A percentile compares a stretch with the other conserved stretches of the same genome.
Evolutionary conservation across 2,888 invertebrate genomes (phyloP).

Genomic region (Tribolium freemani): DNA sequence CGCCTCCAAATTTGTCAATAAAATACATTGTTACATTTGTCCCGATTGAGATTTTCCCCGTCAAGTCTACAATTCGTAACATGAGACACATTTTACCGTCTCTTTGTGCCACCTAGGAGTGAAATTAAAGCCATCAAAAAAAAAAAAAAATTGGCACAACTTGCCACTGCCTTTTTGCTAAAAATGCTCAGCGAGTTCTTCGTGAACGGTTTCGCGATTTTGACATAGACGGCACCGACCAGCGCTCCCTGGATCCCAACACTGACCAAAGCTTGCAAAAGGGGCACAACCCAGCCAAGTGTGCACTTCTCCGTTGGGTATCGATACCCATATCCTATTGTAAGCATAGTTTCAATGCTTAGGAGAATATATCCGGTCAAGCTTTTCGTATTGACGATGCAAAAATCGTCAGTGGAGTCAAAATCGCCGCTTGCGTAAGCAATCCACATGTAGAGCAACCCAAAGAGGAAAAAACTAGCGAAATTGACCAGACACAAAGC

Average conservation of each 20-base stretch:
- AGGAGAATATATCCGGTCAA: slow-evolving; percentile 61
- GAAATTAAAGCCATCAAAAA: slow-evolving; percentile 7
- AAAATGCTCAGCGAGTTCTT: slow-evolving; percentile 70
- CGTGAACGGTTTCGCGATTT: slow-evolving; percentile 73
- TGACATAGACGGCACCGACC: slow-evolving; percentile 75
- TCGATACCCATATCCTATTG: slow-evolving; percentile 60
- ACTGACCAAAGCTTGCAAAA: slow-evolving; percentile 57
- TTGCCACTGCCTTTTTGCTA: slow-evolving; percentile 80
- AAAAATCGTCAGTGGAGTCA: slow-evolving; percentile 47
- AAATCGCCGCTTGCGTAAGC: slow-evolving; percentile 57
- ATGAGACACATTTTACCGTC: slow-evolving; percentile 80
- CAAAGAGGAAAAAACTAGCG: slow-evolving; percentile 53
- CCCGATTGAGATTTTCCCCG: slow-evolving; percentile 67
- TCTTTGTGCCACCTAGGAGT: slow-evolving; percentile 60
- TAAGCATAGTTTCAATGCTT: slow-evolving; percentile 62
- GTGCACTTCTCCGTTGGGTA: slow-evolving; percentile 61
- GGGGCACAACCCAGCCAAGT: slow-evolving; percentile 58
- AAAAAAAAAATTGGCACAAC: slow-evolving; percentile 51
- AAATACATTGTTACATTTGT: slow-evolving; percentile 82
- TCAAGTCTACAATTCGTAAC: slow-evolving; percentile 85
- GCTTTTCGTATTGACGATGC: slow-evolving; percentile 57
- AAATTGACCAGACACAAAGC: slow-evolving; percentile 59
- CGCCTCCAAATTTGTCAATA: slow-evolving; percentile 74
- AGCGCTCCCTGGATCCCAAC: slow-evolving; percentile 63
- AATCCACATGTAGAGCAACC: slow-evolving; percentile 55